Conservation (phyloP, 1,140 invertebrate species). For the Stegodyphus dumicola region DNA sequence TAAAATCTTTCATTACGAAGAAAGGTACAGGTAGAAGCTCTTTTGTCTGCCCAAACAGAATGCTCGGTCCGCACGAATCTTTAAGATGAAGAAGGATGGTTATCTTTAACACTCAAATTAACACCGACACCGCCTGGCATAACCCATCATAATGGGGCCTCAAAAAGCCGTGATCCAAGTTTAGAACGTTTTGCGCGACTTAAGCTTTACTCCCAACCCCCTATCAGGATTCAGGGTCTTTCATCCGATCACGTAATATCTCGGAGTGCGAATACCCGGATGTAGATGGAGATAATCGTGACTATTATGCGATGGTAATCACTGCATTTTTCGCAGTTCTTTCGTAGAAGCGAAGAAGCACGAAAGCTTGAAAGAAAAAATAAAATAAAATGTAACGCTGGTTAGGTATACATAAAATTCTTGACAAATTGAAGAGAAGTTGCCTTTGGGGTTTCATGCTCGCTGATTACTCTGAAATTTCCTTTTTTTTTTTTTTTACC, state of each 20-base stretch:
- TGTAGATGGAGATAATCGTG: constrained; percentile 38
- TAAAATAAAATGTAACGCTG: constrained; percentile 18
- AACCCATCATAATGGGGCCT: neutral
- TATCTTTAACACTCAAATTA: constrained; percentile 1
- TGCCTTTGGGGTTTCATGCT: neutral
- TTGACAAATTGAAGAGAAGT: constrained; percentile 21
- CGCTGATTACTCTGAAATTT: no score
- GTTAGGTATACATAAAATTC: constrained; percentile 23
- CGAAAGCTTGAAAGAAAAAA: neutral
- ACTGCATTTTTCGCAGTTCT: neutral
- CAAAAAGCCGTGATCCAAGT: no score
- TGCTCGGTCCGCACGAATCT: no score
- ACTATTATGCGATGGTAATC: constrained; percentile 50
- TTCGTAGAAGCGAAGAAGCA: neutral
- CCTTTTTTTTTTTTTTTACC: no score
- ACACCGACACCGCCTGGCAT: constrained; percentile 7
- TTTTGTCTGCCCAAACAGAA: no score
- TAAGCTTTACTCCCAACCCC: no score
- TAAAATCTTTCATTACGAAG: no score
- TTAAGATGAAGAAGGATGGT: no score
- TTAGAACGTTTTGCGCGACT: no score
- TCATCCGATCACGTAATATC: neutral
- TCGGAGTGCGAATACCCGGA: constrained; percentile 23
- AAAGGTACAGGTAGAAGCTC: no score
- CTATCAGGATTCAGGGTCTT: no score